Base-by-base conservation (phyloP, 2,888 invertebrate genomes). In the Lepas anatifera region DNA sequence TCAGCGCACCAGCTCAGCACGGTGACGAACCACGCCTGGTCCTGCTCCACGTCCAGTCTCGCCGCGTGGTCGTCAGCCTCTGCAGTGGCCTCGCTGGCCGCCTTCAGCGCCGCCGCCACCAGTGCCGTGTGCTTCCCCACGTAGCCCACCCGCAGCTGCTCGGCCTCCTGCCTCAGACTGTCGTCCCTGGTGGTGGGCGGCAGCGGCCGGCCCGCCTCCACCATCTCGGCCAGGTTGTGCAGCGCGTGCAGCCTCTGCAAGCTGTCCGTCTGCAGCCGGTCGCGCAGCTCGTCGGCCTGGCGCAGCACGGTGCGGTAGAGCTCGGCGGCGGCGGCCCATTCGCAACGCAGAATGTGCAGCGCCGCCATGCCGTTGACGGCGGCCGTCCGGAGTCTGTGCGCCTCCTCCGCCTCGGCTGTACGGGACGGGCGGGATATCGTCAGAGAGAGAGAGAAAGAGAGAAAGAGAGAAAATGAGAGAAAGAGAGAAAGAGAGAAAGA, bases 281-380 rank as follows among this genome's bases (percentile, higher is more conserved):
- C 77, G 75, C 80, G 78, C 70, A 82, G 79, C 71, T 82, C 80
- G 39, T 79, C 78, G 8, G 80, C 80, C 41, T 86, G 80, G 35
- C 77, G 68, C 48, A 73, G 67, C 22, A 73, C 73, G 27, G 52
- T 68, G 27, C 86, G 80, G 77, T 90, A 90, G 72, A 82, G 79
- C 27, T 83, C 82, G 2, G 85, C 84, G 0, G 89, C 87, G 68
- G 82, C 78, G 0, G 75, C 74, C 74, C 81, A 84, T 73, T 86
- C 78, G 18, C 82, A 76, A 35, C 81, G 77, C 29, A 89, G 82
- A 43, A 88, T 82, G 75, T 84, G 78, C 48, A 89, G 78, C 1
- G 85, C 89, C 25, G 88, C 89, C 71, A 86, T 78, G 27, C 87
- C 89, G 79, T 89, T 89, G 69, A 86, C 79, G n/a, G 86, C 81